A percentile compares a stretch with the other conserved stretches of the same genome.
phyloP scores from a whole-genome alignment of 2,797 vertebrate genomes.

The Hylomyscus alleni region DNA sequence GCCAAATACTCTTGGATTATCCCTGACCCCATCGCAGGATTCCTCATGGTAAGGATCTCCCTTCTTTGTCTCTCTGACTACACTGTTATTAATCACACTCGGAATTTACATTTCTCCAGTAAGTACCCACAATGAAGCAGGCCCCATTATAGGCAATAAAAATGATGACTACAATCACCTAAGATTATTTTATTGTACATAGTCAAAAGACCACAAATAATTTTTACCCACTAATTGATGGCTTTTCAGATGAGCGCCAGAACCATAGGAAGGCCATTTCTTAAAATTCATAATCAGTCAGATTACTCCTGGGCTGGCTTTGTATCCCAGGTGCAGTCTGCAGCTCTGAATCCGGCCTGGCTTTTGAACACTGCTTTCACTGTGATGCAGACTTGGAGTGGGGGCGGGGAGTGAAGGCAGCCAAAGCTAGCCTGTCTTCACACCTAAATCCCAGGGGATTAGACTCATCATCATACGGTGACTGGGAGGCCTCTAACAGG shows the following conservation, averaged over 20 bases:
- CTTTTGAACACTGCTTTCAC: not conserved
- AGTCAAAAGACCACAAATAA: conserved; percentile 60
- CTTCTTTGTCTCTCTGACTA: not conserved
- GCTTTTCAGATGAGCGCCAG: conserved; percentile 26
- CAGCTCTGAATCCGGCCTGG: conserved; percentile 37
- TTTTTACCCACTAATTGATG: conserved; percentile 49
- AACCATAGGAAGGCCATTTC: conserved; percentile 69
- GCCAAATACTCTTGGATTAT: not conserved
- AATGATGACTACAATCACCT: not conserved
- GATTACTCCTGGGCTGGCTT: conserved; percentile 58
- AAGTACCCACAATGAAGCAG: not conserved
- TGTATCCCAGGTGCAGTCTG: conserved; percentile 50
- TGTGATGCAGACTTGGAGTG: not conserved
- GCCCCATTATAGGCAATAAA: not conserved
- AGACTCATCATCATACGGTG: conserved; percentile 64
- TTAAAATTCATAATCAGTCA: conserved; percentile 43
- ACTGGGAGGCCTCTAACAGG: conserved; percentile 48
- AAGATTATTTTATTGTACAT: not conserved
- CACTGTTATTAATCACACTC: not conserved
- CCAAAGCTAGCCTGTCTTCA: conserved; percentile 67
- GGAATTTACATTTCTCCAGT: not conserved
- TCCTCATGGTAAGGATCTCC: not conserved
- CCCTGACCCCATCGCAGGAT: not conserved
- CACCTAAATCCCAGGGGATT: conserved; percentile 73
- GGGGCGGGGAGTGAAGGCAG: not conserved